Percentiles rank a stretch among this genome's conserved stretches.
phyloP scores from a whole-genome alignment of 1,140 invertebrate genomes.

The Elysia chlorotica region DNA sequence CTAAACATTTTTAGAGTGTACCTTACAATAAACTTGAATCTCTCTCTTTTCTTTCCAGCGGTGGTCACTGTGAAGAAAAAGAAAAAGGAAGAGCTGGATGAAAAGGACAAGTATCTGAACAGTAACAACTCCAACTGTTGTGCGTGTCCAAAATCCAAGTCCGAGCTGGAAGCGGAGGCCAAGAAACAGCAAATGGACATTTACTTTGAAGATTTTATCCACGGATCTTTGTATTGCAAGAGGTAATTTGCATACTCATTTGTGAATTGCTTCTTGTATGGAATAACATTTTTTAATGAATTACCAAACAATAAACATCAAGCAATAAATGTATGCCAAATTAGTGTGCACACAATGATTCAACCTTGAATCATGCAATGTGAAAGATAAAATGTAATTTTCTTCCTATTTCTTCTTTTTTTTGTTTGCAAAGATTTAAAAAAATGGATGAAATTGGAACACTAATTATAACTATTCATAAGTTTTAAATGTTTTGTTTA shows the following conservation, averaged over 20 bases:
- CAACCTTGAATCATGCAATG: no score
- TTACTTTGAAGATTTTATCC: conserved; percentile 5
- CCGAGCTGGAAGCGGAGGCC: neutral
- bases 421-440: neutral
- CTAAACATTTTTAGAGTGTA: no score
- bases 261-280: no score
- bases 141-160: conserved; percentile 11
- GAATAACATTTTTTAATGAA: no score
- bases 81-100: neutral
- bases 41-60: neutral
- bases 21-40: no score
- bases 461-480: no score
- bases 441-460: no score
- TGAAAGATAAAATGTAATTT: neutral
- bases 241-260: no score
- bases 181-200: conserved; percentile 1
- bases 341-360: no score
- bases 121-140: conserved; percentile 5
- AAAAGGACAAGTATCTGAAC: neutral
- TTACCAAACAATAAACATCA: no score
- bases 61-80: neutral
- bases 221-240: conserved; percentile 16
- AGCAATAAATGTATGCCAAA: no score
- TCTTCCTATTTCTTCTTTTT: neutral
- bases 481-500: no score